phyloP scores from a whole-genome alignment of 2,888 invertebrate species.

The Junonia oenone region DNA sequence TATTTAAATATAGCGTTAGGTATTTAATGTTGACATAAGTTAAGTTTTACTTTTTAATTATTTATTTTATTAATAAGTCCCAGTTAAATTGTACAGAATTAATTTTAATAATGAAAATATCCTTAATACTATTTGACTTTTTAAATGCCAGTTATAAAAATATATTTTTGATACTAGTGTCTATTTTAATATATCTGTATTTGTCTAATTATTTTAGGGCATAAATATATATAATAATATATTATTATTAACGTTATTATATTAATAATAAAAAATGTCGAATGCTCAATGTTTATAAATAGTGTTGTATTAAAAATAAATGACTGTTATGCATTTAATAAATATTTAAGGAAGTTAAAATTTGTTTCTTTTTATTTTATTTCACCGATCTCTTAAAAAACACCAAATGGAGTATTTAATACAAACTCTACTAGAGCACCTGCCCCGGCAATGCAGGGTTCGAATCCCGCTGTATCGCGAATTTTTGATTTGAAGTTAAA shows the following conservation, averaged over 20 bases:
- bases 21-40: background rate
- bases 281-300: slow-evolving; percentile 17
- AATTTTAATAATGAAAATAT: background rate
- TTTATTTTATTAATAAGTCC: slow-evolving; percentile 4
- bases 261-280: slow-evolving; percentile 1
- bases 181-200: background rate
- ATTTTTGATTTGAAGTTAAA: too few species aligned
- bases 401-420: too few species aligned
- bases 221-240: background rate
- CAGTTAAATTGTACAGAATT: background rate
- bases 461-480: too few species aligned
- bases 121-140: background rate
- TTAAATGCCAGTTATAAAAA: background rate
- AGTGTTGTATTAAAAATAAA: slow-evolving; percentile 30
- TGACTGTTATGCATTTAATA: slow-evolving; percentile 66
- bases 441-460: too few species aligned
- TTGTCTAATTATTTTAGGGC: background rate
- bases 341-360: slow-evolving; percentile 39
- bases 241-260: background rate
- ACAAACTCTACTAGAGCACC: too few species aligned
- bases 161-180: background rate
- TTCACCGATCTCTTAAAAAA: too few species aligned
- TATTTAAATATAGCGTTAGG: slow-evolving; percentile 39
- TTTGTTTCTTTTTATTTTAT: too few species aligned
- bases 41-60: slow-evolving; percentile 43